Percentiles rank a stretch among this genome's conserved stretches.
Conservation (phyloP, 2,888 invertebrate species). For the Fabriciana adippe region DNA sequence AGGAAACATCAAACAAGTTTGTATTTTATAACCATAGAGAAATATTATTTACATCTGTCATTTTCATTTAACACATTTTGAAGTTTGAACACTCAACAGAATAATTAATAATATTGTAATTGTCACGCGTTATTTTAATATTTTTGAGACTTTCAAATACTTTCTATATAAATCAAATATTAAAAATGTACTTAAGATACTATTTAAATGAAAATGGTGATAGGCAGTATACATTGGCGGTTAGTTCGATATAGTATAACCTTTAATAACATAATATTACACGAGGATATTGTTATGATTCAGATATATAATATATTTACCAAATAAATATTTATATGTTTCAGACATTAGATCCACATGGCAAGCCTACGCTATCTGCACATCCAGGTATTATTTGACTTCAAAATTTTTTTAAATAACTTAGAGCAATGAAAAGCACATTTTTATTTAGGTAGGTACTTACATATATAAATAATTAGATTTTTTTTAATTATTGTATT, state of each 20-base stretch:
- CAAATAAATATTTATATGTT: constrained; percentile 52
- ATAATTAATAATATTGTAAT: too few species aligned
- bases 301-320: background rate
- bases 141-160: too few species aligned
- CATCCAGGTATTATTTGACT: constrained; percentile 86
- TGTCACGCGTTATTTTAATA: too few species aligned
- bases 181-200: constrained; percentile 74
- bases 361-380: constrained; percentile 92
- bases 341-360: constrained; percentile 90
- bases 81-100: too few species aligned
- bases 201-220: constrained; percentile 89
- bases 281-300: constrained; percentile 7
- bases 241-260: constrained; percentile 58
- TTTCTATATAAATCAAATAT: background rate
- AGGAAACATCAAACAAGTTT: too few species aligned
- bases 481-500: background rate
- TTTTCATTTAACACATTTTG: too few species aligned
- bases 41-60: too few species aligned
- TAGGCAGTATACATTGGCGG: constrained; percentile 93
- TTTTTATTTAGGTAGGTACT: background rate
- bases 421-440: background rate
- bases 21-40: too few species aligned
- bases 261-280: constrained; percentile 5
- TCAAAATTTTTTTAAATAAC: background rate
- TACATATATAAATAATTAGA: background rate